phyloP scores from a whole-genome alignment of 2,113 vertebrate genomes.

The Cryptomyrus ogoouensis region DNA sequence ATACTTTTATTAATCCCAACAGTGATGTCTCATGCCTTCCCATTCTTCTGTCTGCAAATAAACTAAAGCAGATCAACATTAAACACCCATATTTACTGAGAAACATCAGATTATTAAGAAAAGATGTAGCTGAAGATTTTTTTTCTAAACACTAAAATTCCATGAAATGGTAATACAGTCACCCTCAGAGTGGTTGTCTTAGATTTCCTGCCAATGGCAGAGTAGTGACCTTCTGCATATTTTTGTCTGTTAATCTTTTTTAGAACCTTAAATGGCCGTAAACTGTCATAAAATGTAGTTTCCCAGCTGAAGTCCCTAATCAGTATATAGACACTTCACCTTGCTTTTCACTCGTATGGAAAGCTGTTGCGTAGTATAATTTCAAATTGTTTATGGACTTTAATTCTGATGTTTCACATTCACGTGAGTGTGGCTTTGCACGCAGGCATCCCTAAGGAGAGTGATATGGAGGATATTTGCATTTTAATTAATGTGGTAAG shows the following conservation, averaged over 20 bases:
- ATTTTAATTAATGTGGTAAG: constrained; percentile 46
- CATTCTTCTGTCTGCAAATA: not conserved
- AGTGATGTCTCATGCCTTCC: not conserved
- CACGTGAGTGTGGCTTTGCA: constrained; percentile 15
- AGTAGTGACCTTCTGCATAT: not conserved
- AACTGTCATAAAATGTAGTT: not conserved
- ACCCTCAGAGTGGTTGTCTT: not conserved
- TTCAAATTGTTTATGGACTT: constrained; percentile 43
- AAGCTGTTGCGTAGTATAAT: not conserved
- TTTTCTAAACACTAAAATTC: not conserved
- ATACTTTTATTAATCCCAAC: not conserved
- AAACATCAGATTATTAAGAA: not conserved
- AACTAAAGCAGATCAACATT: not conserved
- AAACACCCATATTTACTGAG: not conserved
- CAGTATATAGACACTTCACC: not conserved
- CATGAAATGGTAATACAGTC: not conserved
- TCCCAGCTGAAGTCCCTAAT: not conserved
- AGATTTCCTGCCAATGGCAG: too few species aligned
- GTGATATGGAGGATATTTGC: constrained; percentile 32
- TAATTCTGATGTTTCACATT: constrained; percentile 45
- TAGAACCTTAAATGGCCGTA: constrained; percentile 11
- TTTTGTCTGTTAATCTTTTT: not conserved
- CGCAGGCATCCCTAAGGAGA: constrained; percentile 56
- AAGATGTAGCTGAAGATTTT: not conserved
- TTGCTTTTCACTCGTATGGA: not conserved